Base-by-base conservation (phyloP, 2,888 invertebrate genomes). In the Brenthis daphne region DNA sequence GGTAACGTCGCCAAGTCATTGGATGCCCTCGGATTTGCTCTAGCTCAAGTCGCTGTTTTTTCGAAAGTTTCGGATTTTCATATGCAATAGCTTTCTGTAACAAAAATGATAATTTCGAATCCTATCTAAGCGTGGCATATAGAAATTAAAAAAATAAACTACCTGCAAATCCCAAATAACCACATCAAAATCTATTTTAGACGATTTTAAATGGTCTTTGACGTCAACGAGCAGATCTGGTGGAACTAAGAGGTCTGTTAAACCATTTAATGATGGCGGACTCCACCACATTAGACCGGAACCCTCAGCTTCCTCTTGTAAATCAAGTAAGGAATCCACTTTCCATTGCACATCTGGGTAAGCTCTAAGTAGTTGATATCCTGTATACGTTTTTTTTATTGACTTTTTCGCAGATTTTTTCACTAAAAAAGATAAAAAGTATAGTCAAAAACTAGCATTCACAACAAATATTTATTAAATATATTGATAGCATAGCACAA, bases 81-180 rank as follows among this genome's bases (percentile, higher is more conserved):
- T 94, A 94, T 11, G 91, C 88, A 69, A 96, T 96, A 0, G 94
- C 94, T 92, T 95, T 95, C 94, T 95, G 68, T 33, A 72, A 63
- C 51, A 58, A 29, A 16, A 56, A 57, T 24, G 43, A 16, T 61
- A 37, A 47, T 20, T 1, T 53, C 8, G 11, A 16, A 33, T n/a
- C 24, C n/a, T 29, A 29, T 60, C 1, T 43, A 43, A 43, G 11
- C 37, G 37, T 43, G 3, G 11, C 8, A 11, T 43, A 43, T 8
- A 3, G 2, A 8, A 43, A 43, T 43, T 43, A 43, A 43, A 43
- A 11, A 43, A 43, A 43, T 43, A 43, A 43, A 43, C 73, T 85
- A 95, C 95, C 93, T 96, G 96, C 43, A 97, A 92, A 83, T 97
- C 96, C 80, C 95, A 94, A 77, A 96, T 95, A 47, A 96, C 87